Conservation (phyloP, 2,113 vertebrate species). For the Festucalex cinctus region DNA sequence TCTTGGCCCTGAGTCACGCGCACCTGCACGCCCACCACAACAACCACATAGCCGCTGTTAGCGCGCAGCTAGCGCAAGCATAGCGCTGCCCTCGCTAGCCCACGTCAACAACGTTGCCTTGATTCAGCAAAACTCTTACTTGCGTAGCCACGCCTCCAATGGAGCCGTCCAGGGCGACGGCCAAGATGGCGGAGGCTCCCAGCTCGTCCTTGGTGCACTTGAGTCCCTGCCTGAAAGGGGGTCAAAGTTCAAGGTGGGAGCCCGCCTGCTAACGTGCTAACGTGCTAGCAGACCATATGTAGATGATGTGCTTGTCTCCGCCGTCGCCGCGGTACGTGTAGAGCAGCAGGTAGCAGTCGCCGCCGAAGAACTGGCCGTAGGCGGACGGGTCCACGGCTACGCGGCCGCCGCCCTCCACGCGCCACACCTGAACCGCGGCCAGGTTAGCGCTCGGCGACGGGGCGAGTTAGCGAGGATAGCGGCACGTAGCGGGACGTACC, state of each 20-base stretch:
- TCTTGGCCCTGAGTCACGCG: constrained; percentile 75
- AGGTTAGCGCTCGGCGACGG: background rate
- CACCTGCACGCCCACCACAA: constrained; percentile 50
- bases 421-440: constrained; percentile 68
- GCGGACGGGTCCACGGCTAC: constrained; percentile 53
- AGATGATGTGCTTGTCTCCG: constrained; percentile 68
- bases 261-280: background rate
- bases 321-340: constrained; percentile 62
- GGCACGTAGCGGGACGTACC: constrained; percentile 22
- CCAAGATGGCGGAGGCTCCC: constrained; percentile 65
- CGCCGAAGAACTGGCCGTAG: constrained; percentile 74
- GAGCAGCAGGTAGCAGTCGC: constrained; percentile 75
- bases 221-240: constrained; percentile 67
- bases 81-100: too few species aligned
- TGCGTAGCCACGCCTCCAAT: constrained; percentile 69
- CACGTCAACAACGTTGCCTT: too few species aligned
- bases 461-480: too few species aligned
- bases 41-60: too few species aligned
- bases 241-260: background rate
- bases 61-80: too few species aligned
- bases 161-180: constrained; percentile 65
- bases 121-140: constrained; percentile 40
- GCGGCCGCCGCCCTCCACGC: constrained; percentile 62
- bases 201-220: constrained; percentile 68
- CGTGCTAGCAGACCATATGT: constrained; percentile 66